A percentile compares a stretch with the other conserved stretches of the same genome.
These are phyloP conservation scores for Lophochroa leadbeateri DNA, from an alignment of 2,113 vertebrate species.

Conservation along the genomic window DNA sequence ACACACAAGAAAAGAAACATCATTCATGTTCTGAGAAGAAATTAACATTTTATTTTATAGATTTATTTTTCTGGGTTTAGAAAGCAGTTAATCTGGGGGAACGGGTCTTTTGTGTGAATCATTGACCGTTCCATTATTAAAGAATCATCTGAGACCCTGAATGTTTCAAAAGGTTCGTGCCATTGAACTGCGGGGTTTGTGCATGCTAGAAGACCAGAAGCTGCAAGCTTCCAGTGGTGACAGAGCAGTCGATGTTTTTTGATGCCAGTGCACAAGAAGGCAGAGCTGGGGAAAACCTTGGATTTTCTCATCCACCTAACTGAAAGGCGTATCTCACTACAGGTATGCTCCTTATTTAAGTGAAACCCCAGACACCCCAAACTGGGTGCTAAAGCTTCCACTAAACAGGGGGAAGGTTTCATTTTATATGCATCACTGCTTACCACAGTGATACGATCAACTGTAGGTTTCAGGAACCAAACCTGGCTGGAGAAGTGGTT, in stretches of 20 bases:
- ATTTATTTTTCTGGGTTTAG: not conserved
- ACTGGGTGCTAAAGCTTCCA: not conserved
- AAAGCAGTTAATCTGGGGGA: not conserved
- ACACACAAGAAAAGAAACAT: not conserved
- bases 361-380: not conserved
- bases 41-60: not conserved
- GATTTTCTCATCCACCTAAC: not conserved
- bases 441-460: rapidly evolving
- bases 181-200: not conserved
- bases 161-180: not conserved
- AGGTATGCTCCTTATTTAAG: not conserved
- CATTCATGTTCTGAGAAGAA: not conserved
- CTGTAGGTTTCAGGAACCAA: not conserved
- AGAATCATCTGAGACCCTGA: not conserved
- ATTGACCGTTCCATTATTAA: not conserved
- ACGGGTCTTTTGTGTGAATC: not conserved
- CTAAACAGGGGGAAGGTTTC: not conserved
- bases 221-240: not conserved
- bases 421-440: not conserved
- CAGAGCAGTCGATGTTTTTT: not conserved
- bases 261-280: not conserved
- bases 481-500: not conserved
- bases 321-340: not conserved
- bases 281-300: not conserved
- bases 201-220: not conserved